Evolutionary conservation across 2,797 vertebrate species (phyloP).

Genomic region (Mus caroli): DNA sequence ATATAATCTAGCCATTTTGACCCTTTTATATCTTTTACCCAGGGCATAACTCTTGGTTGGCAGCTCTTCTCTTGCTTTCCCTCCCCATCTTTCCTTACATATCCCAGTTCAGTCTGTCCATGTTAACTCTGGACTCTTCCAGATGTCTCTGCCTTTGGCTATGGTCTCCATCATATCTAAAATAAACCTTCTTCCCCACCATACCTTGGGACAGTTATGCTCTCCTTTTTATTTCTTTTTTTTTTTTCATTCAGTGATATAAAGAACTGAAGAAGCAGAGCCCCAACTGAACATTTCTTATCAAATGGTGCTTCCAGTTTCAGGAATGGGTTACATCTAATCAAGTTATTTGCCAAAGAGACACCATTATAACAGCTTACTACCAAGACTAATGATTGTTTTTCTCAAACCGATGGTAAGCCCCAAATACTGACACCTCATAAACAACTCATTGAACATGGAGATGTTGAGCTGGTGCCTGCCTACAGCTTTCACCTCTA

Average conservation of each 20-base stretch:
- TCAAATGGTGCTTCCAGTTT: not conserved
- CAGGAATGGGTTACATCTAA: not conserved
- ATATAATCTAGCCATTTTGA: not conserved
- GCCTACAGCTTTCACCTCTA: not conserved
- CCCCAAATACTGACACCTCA: not conserved
- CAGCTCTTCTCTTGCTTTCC: not conserved
- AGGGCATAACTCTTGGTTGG: not conserved
- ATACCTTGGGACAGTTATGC: not conserved
- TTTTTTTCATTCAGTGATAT: not conserved
- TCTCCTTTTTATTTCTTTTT: no score
- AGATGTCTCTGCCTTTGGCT: not conserved
- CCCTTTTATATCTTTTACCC: not conserved
- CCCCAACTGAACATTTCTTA: no score
- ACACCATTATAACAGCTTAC: not conserved
- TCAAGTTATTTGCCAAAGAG: not conserved
- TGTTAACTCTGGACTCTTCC: not conserved
- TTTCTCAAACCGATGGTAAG: not conserved
- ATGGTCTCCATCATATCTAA: no score
- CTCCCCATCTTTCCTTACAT: not conserved
- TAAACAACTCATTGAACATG: not conserved
- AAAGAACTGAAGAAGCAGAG: no score
- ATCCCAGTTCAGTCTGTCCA: not conserved
- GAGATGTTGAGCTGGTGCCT: not conserved
- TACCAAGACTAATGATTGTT: not conserved
- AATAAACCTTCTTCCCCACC: no score